Evolutionary conservation across 2,797 vertebrate species (phyloP).

Genomic region (Chrysocyon brachyurus): DNA sequence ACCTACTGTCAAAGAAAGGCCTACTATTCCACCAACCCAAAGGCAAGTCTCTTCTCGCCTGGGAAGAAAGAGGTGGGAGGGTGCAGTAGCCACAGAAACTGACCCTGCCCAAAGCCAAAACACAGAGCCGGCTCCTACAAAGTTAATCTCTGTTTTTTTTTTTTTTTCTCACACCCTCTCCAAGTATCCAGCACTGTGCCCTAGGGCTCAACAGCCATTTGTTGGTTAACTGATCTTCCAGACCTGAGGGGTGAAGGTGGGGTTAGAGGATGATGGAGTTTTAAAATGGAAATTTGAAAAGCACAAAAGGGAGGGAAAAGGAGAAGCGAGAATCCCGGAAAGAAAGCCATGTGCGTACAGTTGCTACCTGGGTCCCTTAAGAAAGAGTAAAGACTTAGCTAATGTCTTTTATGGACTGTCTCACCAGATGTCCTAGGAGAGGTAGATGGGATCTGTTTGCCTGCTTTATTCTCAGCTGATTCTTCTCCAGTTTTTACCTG

Average conservation of each 20-base stretch:
- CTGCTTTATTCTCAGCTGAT: slow-evolving; percentile 43
- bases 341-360: no score
- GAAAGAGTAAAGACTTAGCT: not conserved
- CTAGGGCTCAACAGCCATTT: not conserved
- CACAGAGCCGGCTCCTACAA: not conserved
- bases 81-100: slow-evolving; percentile 53
- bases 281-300: slow-evolving; percentile 21
- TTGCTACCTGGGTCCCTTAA: not conserved
- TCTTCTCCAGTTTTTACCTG: not conserved
- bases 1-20: slow-evolving; percentile 65
- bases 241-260: not conserved
- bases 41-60: slow-evolving; percentile 70
- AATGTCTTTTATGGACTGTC: slow-evolving; percentile 20
- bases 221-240: slow-evolving; percentile 38
- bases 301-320: not conserved
- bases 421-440: not conserved
- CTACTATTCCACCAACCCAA: slow-evolving; percentile 26
- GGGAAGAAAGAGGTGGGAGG: slow-evolving; percentile 41
- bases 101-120: slow-evolving; percentile 67
- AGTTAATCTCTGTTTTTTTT: not conserved
- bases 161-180: slow-evolving; percentile 27
- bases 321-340: not conserved
- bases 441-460: not conserved
- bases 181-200: not conserved
- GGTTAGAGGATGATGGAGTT: not conserved